Evolutionary conservation across 30 jellyfish, hydroid and myxozoan species (phyloP).

Genomic region (Aurelia coerulea): DNA sequence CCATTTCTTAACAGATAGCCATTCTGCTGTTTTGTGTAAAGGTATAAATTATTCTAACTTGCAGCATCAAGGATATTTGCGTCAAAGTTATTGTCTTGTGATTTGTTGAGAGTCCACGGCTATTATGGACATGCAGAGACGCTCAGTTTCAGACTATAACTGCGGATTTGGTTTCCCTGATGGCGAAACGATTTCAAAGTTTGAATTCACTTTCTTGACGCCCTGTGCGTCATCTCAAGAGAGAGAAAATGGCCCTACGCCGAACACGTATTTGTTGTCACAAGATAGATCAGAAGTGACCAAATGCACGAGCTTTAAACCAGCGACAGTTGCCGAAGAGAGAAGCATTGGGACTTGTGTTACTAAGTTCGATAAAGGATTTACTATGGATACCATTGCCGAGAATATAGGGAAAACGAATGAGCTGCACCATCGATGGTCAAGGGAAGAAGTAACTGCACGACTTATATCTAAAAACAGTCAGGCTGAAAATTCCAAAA

Average conservation of each 20-base stretch:
- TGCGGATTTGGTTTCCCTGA: conserved; percentile 28
- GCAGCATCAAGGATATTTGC: too few species aligned
- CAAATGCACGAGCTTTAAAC: background rate
- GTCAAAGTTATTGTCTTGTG: too few species aligned
- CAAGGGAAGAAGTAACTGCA: background rate
- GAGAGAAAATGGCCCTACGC: background rate
- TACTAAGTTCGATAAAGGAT: too few species aligned
- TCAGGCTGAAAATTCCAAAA: background rate
- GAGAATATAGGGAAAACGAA: too few species aligned
- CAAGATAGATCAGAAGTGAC: conserved; percentile 10
- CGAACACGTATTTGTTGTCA: conserved; percentile 39
- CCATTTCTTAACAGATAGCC: too few species aligned
- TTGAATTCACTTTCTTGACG: conserved; percentile 41
- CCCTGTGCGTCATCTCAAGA: conserved; percentile 24
- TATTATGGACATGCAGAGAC: background rate
- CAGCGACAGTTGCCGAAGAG: too few species aligned
- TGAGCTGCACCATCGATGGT: too few species aligned
- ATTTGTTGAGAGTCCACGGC: too few species aligned
- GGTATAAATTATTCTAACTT: too few species aligned
- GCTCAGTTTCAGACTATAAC: background rate
- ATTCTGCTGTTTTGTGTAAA: too few species aligned
- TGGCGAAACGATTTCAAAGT: background rate
- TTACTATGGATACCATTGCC: too few species aligned
- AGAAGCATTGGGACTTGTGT: too few species aligned
- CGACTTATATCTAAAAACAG: background rate